Evolutionary conservation across 2,888 invertebrate genomes (phyloP).

Genomic region (Dryobota labecula): DNA sequence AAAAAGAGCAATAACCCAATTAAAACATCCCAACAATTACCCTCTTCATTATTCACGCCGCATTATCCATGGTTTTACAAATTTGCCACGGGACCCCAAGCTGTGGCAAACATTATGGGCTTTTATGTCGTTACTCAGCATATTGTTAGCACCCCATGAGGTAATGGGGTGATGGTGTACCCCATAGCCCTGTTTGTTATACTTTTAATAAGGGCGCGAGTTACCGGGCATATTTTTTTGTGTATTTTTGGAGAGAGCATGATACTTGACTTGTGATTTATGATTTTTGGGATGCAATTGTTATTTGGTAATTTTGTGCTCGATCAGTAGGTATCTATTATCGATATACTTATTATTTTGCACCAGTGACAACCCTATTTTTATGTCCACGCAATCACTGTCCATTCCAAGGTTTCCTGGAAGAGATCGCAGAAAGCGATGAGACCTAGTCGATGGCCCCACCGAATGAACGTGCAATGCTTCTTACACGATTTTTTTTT

Average conservation of each 20-base stretch:
- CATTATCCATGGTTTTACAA: slow-evolving; percentile 36
- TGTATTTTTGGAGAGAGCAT: background rate
- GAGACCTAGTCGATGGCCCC: too few species aligned
- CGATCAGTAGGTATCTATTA: too few species aligned
- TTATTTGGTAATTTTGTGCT: background rate
- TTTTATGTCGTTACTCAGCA: slow-evolving; percentile 79
- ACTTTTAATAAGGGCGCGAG: slow-evolving; percentile 56
- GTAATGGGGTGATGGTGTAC: slow-evolving; percentile 44
- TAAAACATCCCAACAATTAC: slow-evolving; percentile 6
- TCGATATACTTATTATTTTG: too few species aligned
- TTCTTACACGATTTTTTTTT: too few species aligned
- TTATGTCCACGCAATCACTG: too few species aligned
- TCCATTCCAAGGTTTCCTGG: too few species aligned
- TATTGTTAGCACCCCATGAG: slow-evolving; percentile 76
- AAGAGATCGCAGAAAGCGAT: too few species aligned
- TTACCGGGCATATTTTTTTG: slow-evolving; percentile 5
- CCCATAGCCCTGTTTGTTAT: slow-evolving; percentile 52
- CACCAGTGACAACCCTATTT: too few species aligned
- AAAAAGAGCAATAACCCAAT: slow-evolving; percentile 30
- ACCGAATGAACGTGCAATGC: too few species aligned
- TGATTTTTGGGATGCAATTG: background rate
- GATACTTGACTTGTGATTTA: slow-evolving; percentile 37
- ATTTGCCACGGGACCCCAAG: slow-evolving; percentile 44
- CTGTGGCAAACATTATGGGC: slow-evolving; percentile 53
- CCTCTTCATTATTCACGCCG: slow-evolving; percentile 23